Evolutionary conservation across 2,113 vertebrate genomes (phyloP).

Genomic region (Phyllostomus discolor): DNA sequence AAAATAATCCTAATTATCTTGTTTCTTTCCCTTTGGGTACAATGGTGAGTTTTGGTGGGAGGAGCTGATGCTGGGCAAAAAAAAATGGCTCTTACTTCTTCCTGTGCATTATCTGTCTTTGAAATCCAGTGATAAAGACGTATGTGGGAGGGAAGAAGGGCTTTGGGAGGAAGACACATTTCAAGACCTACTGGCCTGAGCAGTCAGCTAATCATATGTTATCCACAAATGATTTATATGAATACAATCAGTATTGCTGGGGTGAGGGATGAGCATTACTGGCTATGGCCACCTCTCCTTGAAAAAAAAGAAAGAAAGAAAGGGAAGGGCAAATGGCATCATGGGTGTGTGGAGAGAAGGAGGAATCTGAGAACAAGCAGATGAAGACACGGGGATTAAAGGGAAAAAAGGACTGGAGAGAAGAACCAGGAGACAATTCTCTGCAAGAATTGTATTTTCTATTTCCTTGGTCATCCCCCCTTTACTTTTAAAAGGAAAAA

Average conservation of each 20-base stretch:
- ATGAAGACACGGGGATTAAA: background rate
- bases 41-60: background rate
- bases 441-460: background rate
- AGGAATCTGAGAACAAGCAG: background rate
- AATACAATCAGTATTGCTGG: background rate
- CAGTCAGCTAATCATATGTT: background rate
- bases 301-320: background rate
- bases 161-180: background rate
- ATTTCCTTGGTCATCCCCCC: background rate
- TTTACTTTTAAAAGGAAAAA: background rate
- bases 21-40: constrained; percentile 29
- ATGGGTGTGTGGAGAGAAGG: background rate
- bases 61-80: background rate
- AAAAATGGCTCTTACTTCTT: constrained; percentile 14
- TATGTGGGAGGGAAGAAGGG: background rate
- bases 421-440: background rate
- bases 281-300: background rate
- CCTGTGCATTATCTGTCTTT: constrained; percentile 16
- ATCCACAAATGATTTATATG: constrained; percentile 32
- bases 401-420: background rate
- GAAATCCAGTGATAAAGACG: constrained; percentile 49
- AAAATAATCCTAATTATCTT: constrained; percentile 15
- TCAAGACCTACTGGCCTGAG: constrained; percentile 4
- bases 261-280: background rate
- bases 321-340: background rate